Evolutionary conservation across 2,888 invertebrate genomes (phyloP), one percentile per base, ranked within the genome.

Genomic region (Drosophila affinis): DNA sequence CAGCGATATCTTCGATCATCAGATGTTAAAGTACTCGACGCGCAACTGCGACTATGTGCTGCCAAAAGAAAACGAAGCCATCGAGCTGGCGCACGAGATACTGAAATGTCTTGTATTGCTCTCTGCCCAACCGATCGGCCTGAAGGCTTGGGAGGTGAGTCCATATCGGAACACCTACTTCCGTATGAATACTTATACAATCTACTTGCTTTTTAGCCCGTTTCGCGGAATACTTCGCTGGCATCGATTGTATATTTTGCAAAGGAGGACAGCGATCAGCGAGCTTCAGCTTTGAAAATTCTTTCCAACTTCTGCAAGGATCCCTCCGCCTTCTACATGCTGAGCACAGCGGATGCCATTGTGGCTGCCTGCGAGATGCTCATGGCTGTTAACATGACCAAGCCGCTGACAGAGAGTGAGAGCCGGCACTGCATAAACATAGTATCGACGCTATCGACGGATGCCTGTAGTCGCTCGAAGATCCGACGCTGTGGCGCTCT

Each of bases 391-490:
- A 84, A 90, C 49, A 80, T 91, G 85, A 60, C 77, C 29, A 87
- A 76, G 45, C 88, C 90, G 0, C 69, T 92, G 0, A 79, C 87
- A 5, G 90, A 89, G 55, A 87, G 90, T 21, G 92, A 92, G 67
- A 79, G 78, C 44, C 80, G 90, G 6, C 87, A 91, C 71, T 92
- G 92, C 62, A 89, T 92, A 10, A 91, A 89, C 54, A 90, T 92
- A 3, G 90, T 92, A 56, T 90, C 90, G 29, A 87, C 90, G n/a
- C 63, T 92, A 17, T 91, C 92, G 0, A 87, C 88, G 0, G 92
- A 92, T 78, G 91, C 92, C 1, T 92, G 92, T 58, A 92, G 92
- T 72, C 90, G 92, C 2, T 90, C 92, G 1, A 92, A 92, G 76
- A 91, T 92, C 39, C 84, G 92, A 2, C 86, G 91, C 0, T 91